phyloP scores from a whole-genome alignment of 2,888 invertebrate species.

The Heliconius hortense region DNA sequence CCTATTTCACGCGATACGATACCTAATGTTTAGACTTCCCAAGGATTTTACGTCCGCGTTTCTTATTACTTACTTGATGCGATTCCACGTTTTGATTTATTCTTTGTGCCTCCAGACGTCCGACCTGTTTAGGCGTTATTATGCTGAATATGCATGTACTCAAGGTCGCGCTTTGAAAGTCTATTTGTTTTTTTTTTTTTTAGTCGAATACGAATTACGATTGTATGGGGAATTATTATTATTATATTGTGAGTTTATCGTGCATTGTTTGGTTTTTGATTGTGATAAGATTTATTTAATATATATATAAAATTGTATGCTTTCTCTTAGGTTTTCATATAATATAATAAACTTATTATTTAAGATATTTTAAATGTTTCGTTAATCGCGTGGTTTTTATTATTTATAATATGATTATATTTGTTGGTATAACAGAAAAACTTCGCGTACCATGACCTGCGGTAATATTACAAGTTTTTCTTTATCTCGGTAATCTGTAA shows the following conservation, averaged over 20 bases:
- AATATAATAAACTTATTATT: no score
- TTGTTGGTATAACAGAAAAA: neutral
- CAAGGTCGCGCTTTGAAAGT: slow-evolving; percentile 33
- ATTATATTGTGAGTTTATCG: slow-evolving; percentile 2
- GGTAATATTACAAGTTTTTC: slow-evolving; percentile 43
- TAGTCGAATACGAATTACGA: neutral
- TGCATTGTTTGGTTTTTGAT: slow-evolving; percentile 3
- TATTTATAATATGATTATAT: no score
- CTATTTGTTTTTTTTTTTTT: slow-evolving; percentile 23
- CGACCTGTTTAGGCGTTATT: slow-evolving; percentile 26
- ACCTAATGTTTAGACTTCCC: slow-evolving; percentile 39
- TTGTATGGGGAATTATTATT: neutral
- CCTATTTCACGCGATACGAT: slow-evolving; percentile 39
- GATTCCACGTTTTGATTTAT: slow-evolving; percentile 29
- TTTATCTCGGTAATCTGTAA: slow-evolving; percentile 66
- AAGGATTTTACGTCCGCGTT: slow-evolving; percentile 34
- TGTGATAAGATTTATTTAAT: neutral
- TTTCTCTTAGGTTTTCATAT: no score
- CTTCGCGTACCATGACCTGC: slow-evolving; percentile 16
- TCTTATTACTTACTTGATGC: slow-evolving; percentile 24
- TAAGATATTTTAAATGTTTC: neutral
- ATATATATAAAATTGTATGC: neutral
- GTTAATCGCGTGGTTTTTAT: no score
- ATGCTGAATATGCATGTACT: slow-evolving; percentile 31
- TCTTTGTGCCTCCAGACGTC: slow-evolving; percentile 35